A percentile compares a stretch with the other conserved stretches of the same genome.
phyloP scores from a whole-genome alignment of 2,888 invertebrate genomes.

The Merodon equestris region DNA sequence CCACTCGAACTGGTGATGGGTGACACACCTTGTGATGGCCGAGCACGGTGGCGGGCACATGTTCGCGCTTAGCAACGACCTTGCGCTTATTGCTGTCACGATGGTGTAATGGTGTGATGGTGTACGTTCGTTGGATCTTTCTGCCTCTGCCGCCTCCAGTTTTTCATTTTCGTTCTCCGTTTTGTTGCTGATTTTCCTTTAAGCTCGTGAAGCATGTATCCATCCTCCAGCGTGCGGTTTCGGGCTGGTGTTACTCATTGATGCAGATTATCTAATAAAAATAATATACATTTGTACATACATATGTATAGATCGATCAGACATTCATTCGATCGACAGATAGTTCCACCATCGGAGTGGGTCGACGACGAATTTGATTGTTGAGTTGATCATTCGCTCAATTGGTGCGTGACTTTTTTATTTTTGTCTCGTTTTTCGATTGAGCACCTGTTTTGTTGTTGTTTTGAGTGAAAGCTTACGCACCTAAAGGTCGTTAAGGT shows the following conservation, averaged over 20 bases:
- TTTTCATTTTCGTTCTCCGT: conserved; percentile 17
- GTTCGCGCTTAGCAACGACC: conserved; percentile 61
- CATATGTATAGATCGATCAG: conserved; percentile 5
- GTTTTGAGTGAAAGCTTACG: conserved; percentile 60
- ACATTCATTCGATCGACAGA: conserved; percentile 14
- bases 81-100: conserved; percentile 57
- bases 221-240: conserved; percentile 36
- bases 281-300: too few relatives aligned
- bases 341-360: conserved; percentile 19
- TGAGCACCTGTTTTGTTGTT: conserved; percentile 54
- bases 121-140: conserved; percentile 7
- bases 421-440: conserved; percentile 21
- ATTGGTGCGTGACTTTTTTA: conserved; percentile 9
- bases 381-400: conserved; percentile 37
- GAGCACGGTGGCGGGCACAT: conserved; percentile 56
- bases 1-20: conserved; percentile 2
- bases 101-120: conserved; percentile 23
- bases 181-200: too few relatives aligned
- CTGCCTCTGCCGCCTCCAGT: conserved; percentile 48
- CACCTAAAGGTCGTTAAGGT: conserved; percentile 55
- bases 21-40: conserved; percentile 60
- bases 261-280: conserved; percentile 46
- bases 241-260: conserved; percentile 40
- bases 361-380: conserved; percentile 46
- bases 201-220: not conserved